phyloP scores from a whole-genome alignment of 2,888 invertebrate species.

The Eupithecia pulchellata region DNA sequence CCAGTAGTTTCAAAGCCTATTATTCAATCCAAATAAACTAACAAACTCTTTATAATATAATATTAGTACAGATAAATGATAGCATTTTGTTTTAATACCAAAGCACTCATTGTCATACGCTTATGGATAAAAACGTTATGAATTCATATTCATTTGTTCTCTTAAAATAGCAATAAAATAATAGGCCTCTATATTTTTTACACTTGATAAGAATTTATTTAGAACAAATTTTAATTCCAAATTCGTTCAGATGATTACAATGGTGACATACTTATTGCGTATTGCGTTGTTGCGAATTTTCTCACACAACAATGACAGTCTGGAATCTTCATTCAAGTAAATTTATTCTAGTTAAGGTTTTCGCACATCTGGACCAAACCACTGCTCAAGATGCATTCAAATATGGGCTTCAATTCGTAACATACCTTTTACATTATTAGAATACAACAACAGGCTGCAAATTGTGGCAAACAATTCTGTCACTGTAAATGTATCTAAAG shows the following conservation, averaged over 20 bases:
- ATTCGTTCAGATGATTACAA: slow-evolving; percentile 6
- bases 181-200: slow-evolving; percentile 11
- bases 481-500: not conserved
- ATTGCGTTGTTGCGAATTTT: slow-evolving; percentile 6
- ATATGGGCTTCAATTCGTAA: not conserved
- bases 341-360: not conserved
- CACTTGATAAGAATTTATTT: slow-evolving; percentile 7
- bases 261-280: slow-evolving; percentile 10
- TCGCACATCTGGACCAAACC: not conserved
- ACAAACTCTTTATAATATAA: too few relatives aligned
- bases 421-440: not conserved
- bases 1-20: too few relatives aligned
- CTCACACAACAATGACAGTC: not conserved
- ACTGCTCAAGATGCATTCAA: not conserved
- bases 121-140: not conserved
- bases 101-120: not conserved
- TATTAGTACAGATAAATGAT: too few relatives aligned
- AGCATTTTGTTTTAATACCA: not conserved
- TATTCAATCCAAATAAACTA: too few relatives aligned
- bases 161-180: not conserved
- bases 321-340: not conserved
- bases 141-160: not conserved
- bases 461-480: not conserved
- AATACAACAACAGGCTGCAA: not conserved
- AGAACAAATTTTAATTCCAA: slow-evolving; percentile 7